Evolutionary conservation across 2,888 invertebrate genomes (phyloP).

Genomic region (Eilema depressum): DNA sequence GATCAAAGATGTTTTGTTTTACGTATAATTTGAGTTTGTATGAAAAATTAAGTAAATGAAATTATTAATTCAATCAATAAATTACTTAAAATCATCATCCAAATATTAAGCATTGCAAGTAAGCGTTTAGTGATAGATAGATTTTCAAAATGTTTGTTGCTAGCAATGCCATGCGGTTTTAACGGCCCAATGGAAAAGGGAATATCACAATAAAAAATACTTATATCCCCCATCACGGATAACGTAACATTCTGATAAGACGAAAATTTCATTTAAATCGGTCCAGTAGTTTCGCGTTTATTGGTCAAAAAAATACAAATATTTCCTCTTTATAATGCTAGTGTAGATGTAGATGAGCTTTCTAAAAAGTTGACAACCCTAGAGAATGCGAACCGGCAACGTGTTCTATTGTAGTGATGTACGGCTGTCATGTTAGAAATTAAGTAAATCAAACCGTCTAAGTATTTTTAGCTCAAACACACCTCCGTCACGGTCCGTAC

Average conservation of each 20-base stretch:
- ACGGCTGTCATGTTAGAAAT: conserved; percentile 38
- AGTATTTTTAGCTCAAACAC: conserved; percentile 34
- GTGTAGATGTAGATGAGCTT: conserved; percentile 1
- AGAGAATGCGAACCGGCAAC: conserved; percentile 29
- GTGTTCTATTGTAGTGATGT: conserved; percentile 40
- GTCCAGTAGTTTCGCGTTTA: too few species aligned
- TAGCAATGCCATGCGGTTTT: too few species aligned
- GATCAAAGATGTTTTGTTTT: not conserved
- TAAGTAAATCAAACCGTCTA: conserved; percentile 35
- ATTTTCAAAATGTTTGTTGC: too few species aligned
- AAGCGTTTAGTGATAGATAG: too few species aligned
- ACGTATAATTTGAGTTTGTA: not conserved
- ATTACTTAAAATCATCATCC: too few species aligned
- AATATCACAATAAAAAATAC: too few species aligned
- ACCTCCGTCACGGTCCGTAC: conserved; percentile 20
- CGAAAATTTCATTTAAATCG: not conserved
- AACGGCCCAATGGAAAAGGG: too few species aligned
- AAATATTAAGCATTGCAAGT: too few species aligned
- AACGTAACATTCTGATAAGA: not conserved
- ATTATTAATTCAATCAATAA: not conserved
- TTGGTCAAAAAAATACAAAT: too few species aligned
- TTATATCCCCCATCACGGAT: too few species aligned
- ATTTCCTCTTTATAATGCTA: not conserved
- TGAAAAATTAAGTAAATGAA: too few species aligned
- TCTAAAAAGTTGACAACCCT: conserved; percentile 27